Conservation (phyloP, 2,113 vertebrate species). For the Zootoca vivipara region DNA sequence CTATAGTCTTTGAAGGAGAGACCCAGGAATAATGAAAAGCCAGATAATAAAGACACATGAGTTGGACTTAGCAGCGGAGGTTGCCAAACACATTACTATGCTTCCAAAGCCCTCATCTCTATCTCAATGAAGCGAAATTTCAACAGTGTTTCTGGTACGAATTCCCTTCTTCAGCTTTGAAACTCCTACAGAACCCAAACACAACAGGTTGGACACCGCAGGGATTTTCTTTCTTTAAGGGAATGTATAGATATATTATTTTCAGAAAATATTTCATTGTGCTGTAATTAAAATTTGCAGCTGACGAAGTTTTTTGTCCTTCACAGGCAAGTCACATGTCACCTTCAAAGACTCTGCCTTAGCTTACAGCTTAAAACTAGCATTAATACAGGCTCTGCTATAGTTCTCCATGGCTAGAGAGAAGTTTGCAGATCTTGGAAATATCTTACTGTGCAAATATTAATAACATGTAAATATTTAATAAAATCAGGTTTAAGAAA, state of each 20-base stretch:
- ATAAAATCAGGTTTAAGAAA: conserved; percentile 63
- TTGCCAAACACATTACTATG: conserved; percentile 61
- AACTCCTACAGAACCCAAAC: conserved; percentile 56
- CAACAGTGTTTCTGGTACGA: conserved; percentile 73
- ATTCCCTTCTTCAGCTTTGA: conserved; percentile 71
- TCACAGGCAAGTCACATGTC: conserved; percentile 58
- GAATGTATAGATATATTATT: conserved; percentile 63
- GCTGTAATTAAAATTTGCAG: conserved; percentile 56
- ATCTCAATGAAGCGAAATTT: conserved; percentile 45
- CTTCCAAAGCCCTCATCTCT: conserved; percentile 62
- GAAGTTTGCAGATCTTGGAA: conserved; percentile 72
- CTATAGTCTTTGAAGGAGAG: conserved; percentile 78
- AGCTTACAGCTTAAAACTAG: conserved; percentile 70
- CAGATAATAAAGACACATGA: conserved; percentile 57
- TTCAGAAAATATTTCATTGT: conserved; percentile 51
- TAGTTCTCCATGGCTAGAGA: conserved; percentile 69
- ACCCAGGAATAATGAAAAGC: conserved; percentile 56
- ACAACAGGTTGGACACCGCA: conserved; percentile 61
- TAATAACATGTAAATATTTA: conserved; percentile 74
- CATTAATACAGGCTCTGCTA: conserved; percentile 74
- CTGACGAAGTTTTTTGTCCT: conserved; percentile 57
- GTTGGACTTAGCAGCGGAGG: conserved; percentile 59
- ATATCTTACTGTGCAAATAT: conserved; percentile 56
- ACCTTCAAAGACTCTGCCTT: conserved; percentile 45
- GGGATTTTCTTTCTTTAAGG: conserved; percentile 53